These are phyloP conservation scores for Elegia similella DNA, from an alignment of 2,888 invertebrate species.

Conservation along the genomic window DNA sequence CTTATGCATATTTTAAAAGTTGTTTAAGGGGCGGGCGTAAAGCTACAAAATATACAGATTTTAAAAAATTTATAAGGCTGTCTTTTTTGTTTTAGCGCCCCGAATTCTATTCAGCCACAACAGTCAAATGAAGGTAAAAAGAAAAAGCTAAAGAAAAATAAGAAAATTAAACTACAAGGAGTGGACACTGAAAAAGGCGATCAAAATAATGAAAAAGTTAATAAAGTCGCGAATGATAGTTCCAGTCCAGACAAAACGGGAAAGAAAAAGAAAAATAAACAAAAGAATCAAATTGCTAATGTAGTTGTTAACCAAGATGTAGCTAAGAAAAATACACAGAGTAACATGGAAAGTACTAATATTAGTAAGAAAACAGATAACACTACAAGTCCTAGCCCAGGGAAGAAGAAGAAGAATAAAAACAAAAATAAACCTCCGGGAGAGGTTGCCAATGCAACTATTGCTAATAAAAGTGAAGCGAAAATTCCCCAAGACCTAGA, in stretches of 20 bases:
- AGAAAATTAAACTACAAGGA: conserved; percentile 38
- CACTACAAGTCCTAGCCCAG: conserved; percentile 29
- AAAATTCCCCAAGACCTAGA: conserved; percentile 52
- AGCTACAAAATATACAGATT: no score
- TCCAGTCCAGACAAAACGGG: conserved; percentile 35
- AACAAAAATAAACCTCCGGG: conserved; percentile 30
- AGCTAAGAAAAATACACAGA: conserved; percentile 22
- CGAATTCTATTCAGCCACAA: conserved; percentile 18
- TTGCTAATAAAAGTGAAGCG: conserved; percentile 36
- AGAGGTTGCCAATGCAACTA: conserved; percentile 7
- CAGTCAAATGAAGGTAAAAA: conserved; percentile 30
- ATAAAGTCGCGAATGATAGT: conserved; percentile 8
- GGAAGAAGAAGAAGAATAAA: conserved; percentile 44
- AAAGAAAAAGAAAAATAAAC: conserved; percentile 37
- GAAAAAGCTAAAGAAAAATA: conserved; percentile 42
- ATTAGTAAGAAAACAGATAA: conserved; percentile 18
- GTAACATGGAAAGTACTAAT: conserved; percentile 16
- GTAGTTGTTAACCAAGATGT: conserved; percentile 20
- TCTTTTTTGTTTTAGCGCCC: conserved; percentile 17
- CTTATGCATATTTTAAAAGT: no score
- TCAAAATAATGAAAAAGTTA: conserved; percentile 12
- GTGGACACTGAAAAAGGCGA: conserved; percentile 13
- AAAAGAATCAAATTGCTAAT: conserved; percentile 28
- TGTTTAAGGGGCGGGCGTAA: no score
- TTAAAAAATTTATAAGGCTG: conserved; percentile 5